phyloP scores from a whole-genome alignment of 2,797 vertebrate genomes.

The Ispidina picta region DNA sequence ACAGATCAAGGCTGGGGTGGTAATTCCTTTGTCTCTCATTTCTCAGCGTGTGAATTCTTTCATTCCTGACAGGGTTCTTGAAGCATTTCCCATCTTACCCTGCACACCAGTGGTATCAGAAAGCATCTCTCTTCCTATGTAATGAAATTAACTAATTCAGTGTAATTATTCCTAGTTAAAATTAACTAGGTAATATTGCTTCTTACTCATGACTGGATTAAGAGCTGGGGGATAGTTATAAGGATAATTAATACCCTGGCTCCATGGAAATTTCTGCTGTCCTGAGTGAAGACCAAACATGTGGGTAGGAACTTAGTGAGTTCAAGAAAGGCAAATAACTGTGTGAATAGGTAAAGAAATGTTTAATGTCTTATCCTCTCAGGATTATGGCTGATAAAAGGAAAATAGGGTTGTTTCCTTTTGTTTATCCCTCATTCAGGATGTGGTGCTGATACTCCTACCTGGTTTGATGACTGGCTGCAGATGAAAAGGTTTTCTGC shows the following conservation, averaged over 20 bases:
- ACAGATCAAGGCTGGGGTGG: background rate
- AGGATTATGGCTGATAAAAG: background rate
- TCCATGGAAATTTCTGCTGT: background rate
- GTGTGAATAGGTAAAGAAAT: background rate
- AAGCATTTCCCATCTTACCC: background rate
- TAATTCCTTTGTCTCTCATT: slow-evolving; percentile 8
- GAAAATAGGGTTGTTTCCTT: background rate
- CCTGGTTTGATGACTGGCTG: background rate
- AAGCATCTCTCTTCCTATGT: background rate
- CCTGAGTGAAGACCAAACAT: background rate
- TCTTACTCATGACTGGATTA: background rate
- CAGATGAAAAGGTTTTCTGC: background rate
- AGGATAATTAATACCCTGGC: background rate
- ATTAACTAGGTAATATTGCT: background rate
- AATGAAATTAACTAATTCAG: background rate
- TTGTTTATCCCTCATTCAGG: background rate
- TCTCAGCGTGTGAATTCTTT: background rate
- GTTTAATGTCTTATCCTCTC: background rate
- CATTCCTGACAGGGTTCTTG: background rate
- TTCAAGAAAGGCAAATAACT: background rate
- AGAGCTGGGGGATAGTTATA: background rate
- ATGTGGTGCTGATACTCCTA: background rate
- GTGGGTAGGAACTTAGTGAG: background rate
- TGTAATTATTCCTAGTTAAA: background rate
- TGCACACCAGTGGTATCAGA: background rate